Evolutionary conservation across 2,113 vertebrate species (phyloP), one percentile per base, ranked within the genome.

Genomic region (Erythrocebus patas): DNA sequence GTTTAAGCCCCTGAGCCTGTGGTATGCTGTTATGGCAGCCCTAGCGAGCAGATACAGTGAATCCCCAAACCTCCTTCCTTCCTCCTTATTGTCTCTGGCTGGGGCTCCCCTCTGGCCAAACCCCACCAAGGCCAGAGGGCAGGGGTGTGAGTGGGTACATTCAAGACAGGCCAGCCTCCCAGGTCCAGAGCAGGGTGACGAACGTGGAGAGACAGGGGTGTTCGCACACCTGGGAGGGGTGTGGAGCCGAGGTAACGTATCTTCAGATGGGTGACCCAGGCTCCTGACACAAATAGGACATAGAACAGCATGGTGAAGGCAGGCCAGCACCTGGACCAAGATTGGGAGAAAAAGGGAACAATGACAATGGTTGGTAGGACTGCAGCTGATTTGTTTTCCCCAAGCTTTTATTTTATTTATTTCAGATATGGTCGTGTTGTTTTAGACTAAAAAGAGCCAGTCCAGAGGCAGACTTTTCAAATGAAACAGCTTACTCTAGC

Each of bases 361-460:
- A 78, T 40, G 7, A 27, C 38, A 27, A 11, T 30, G 30, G 61
- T 85, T 89, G 66, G 12, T 40, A 73, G 30, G 61, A 73, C 6
- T 22, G 9, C 48, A 14, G 59, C 45, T 78, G n/a, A 72, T 27
- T 55, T n/a, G 3, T 23, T 12, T 1, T 4, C n/a, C 8, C 17
- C 25, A 52, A 78, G 40, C 8, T 80, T 92, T 80, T 81, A 30
- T 64, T 64, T 64, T 64, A 64, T 64, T 30, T 48, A 92, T 94
- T 66, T 78, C 32, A 32, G 6, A 55, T 89, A 80, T 18, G 50
- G 6, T 90, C 87, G 91, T 43, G 10, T 59, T 87, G 57, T 38
- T 93, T 96, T 50, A 86, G 43, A 76, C 68, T 64, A 27, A 61
- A 90, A 84, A 13, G 40, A 96, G 61, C 23, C 9, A 14, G 79